phyloP scores from a whole-genome alignment of 2,888 invertebrate species.

The Itoplectis maculator region DNA sequence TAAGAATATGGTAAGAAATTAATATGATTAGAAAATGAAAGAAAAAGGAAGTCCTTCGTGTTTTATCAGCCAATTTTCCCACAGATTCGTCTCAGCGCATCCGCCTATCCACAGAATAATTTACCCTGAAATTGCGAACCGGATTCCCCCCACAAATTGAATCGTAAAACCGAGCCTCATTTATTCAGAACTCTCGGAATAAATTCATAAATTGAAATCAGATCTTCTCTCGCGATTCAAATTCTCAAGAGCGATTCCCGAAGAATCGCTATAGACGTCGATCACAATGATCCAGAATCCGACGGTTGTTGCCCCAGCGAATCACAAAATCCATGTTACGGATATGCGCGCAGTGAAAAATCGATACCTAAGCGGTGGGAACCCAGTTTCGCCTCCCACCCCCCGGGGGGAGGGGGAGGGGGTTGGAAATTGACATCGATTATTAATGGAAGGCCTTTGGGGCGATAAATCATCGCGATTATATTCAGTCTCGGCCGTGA shows the following conservation, averaged over 20 bases:
- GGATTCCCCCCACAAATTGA: constrained; percentile 7
- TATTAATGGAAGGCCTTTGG: constrained; percentile 55
- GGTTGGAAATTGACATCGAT: constrained; percentile 56
- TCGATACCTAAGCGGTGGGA: constrained; percentile 16
- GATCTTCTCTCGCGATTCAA: too few relatives aligned
- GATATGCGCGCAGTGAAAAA: constrained; percentile 3
- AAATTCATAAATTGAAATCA: constrained; percentile 22
- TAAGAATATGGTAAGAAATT: too few relatives aligned
- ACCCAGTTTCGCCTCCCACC: background rate
- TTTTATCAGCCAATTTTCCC: background rate
- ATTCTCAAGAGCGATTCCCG: constrained; percentile 18
- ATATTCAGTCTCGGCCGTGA: constrained; percentile 40
- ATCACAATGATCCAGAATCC: too few relatives aligned
- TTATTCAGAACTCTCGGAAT: too few relatives aligned
- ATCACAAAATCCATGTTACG: constrained; percentile 49
- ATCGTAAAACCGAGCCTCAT: constrained; percentile 28
- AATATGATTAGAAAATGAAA: too few relatives aligned
- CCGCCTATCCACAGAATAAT: background rate
- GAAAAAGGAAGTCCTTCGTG: background rate
- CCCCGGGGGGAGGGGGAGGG: background rate
- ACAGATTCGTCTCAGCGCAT: constrained; percentile 27
- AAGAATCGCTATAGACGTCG: constrained; percentile 15
- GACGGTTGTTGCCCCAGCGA: too few relatives aligned
- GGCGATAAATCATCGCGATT: constrained; percentile 60
- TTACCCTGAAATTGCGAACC: constrained; percentile 27